A percentile compares a stretch with the other conserved stretches of the same genome.
Conservation (phyloP, 2,888 invertebrate genomes). For the Helicoverpa assulta region DNA sequence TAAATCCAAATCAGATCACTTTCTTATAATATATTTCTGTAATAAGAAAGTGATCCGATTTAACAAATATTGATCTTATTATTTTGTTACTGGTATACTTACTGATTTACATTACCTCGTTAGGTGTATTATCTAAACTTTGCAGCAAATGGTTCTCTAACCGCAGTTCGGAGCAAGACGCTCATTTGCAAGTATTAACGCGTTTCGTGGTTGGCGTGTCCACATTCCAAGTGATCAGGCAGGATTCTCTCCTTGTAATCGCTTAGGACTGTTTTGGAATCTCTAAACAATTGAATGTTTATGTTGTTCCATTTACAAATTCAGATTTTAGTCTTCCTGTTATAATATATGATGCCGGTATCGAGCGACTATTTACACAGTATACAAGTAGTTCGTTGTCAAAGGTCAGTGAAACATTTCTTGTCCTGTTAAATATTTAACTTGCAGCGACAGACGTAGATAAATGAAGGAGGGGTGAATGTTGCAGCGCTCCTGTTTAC, state of each 20-base stretch:
- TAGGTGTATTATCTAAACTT: neutral
- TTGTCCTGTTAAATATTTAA: constrained; percentile 35
- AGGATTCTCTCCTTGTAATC: constrained; percentile 1
- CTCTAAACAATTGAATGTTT: no score
- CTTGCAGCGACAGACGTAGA: constrained; percentile 29
- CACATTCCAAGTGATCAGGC: neutral
- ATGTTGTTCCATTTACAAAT: no score
- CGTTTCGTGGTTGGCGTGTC: neutral
- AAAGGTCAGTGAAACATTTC: neutral
- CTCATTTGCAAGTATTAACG: constrained; percentile 1
- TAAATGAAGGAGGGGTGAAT: constrained; percentile 20
- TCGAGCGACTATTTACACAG: no score
- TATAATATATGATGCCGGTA: no score
- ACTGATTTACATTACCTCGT: neutral
- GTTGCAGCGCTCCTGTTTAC: constrained; percentile 22
- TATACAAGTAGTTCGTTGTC: no score
- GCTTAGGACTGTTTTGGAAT: no score
- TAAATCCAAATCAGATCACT: no score
- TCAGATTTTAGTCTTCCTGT: no score
- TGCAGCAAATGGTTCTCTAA: neutral
- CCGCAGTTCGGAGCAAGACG: neutral
- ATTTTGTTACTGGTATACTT: neutral
- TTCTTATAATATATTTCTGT: no score
- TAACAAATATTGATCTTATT: neutral
- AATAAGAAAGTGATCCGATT: no score